Evolutionary conservation across 2,888 invertebrate genomes (phyloP).

Genomic region (Augiades crinisus): DNA sequence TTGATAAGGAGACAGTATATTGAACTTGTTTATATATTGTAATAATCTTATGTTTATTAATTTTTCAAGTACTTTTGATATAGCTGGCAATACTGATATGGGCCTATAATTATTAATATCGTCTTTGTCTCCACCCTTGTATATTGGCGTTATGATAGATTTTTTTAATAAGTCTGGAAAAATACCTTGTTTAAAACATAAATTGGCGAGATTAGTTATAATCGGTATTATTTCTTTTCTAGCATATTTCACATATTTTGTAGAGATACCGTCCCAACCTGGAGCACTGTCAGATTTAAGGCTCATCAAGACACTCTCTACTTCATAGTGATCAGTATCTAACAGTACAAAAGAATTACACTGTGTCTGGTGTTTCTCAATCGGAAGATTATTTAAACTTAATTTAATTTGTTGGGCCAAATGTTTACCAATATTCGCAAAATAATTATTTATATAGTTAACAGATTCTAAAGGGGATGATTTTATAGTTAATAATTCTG

Average conservation of each 20-base stretch:
- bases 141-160: not conserved
- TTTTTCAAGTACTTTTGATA: constrained; percentile 12
- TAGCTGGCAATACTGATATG: constrained; percentile 1
- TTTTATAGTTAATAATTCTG: constrained; percentile 22
- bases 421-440: constrained; percentile 20
- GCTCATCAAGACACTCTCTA: not conserved
- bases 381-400: not conserved
- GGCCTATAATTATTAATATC: not conserved
- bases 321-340: not conserved
- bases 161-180: not conserved
- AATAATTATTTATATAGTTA: constrained; percentile 25
- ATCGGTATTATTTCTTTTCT: not conserved
- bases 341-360: not conserved
- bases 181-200: not conserved
- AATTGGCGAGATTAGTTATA: not conserved
- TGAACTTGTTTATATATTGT: not conserved
- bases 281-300: constrained; percentile 3
- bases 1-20: not conserved
- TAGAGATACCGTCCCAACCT: not conserved
- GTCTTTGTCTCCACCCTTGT: constrained; percentile 6
- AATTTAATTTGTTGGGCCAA: constrained; percentile 10
- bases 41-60: not conserved
- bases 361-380: not conserved
- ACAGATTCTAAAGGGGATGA: constrained; percentile 18
- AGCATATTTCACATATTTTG: not conserved